Conservation (phyloP, 2,113 vertebrate genomes). For the Oostethus manadensis region DNA sequence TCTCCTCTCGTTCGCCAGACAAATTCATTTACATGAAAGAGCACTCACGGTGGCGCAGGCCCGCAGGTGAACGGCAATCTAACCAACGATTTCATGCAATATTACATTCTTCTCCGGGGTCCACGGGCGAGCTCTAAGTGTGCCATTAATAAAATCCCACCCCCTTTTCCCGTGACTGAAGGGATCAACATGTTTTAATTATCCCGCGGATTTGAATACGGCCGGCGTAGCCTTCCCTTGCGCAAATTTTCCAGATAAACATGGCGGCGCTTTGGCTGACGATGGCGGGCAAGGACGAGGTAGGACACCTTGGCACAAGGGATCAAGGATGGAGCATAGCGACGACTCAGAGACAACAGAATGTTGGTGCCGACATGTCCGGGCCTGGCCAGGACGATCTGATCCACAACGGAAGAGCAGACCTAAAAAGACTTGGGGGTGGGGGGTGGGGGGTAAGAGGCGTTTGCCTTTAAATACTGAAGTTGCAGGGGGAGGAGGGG, state of each 20-base stretch:
- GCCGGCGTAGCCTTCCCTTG: constrained; percentile 56
- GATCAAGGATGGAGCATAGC: neutral
- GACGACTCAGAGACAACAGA: too few relatives aligned
- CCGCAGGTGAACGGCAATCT: constrained; percentile 66
- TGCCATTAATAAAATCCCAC: constrained; percentile 69
- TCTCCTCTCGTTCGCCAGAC: constrained; percentile 62
- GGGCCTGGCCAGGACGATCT: constrained; percentile 14
- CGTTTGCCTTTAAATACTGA: neutral
- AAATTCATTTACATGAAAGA: constrained; percentile 74
- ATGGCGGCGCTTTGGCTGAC: neutral
- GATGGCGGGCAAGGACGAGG: neutral
- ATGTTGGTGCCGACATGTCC: neutral
- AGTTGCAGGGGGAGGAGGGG: too few relatives aligned
- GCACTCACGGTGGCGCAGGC: constrained; percentile 59
- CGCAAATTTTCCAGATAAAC: constrained; percentile 53
- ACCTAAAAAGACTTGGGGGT: constrained; percentile 19
- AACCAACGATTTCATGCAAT: constrained; percentile 62
- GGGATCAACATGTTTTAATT: constrained; percentile 73
- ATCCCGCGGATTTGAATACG: constrained; percentile 63
- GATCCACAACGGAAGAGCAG: constrained; percentile 34
- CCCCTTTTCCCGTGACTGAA: constrained; percentile 59
- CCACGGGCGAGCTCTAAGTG: constrained; percentile 49
- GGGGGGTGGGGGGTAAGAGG: neutral
- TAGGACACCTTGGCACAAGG: neutral
- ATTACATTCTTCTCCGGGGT: constrained; percentile 54